Evolutionary conservation across 2,888 invertebrate species (phyloP), one percentile per base, ranked within the genome.

Genomic region (Folsomia candida): DNA sequence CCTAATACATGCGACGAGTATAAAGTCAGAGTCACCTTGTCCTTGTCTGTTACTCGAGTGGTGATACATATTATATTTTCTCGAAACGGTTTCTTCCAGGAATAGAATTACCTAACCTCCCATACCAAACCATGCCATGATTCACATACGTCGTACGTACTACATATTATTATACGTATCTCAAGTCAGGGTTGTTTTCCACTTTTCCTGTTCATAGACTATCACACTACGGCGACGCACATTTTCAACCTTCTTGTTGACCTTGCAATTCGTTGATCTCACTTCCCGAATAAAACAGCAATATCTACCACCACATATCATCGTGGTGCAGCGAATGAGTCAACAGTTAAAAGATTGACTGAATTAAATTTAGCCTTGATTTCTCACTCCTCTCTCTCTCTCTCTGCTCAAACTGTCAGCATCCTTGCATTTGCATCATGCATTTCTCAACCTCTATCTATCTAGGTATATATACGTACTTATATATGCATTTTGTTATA

Each of bases 241-340:
- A 29, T 62, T 62, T 29, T 29, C 37, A 29, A 62, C 62, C 62
- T 62, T 62, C 62, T 27, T 62, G 20, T 37, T 62, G 62, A 62
- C 62, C 62, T 62, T 62, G 62, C 27, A 26, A 29, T 62, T 62
- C 62, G 62, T 62, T 62, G 62, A 62, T 62, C 62, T 62, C 62
- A 62, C 62, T 62, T 62, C 62, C 62, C 62, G 62, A 62, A 62
- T 62, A 18, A 62, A 62, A 62, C 22, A 59, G 27, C 29, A 60
- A 25, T 9, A n/a, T n/a, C n/a, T n/a, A n/a, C n/a, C n/a, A n/a
- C n/a, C n/a, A n/a, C n/a, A n/a, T n/a, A 20, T 24, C 26, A 62
- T 62, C 25, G 59, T n/a, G 24, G 54, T 54, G 37, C 14, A 37
- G 37, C 37, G 14, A 37, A 37, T 9, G 14, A 37, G 37, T 4